Base-by-base conservation (phyloP, 2,113 vertebrate genomes). In the Xiphophorus hellerii region DNA sequence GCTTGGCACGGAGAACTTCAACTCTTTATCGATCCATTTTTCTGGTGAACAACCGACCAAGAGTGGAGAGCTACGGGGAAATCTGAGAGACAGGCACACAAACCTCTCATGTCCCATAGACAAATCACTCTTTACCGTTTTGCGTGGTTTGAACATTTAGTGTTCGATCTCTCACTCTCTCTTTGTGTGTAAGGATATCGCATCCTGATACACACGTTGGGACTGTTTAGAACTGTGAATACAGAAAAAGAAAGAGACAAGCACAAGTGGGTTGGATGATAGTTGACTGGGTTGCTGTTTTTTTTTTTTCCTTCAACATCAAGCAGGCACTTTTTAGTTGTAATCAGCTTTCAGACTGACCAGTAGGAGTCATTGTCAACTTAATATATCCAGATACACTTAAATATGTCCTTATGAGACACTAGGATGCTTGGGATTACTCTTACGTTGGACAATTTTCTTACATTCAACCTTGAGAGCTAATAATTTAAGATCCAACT, bases 191-290 rank as follows among this genome's bases (percentile, higher is more conserved):
- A 86, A 94, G 93, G 93, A 93, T 81, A 93, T 87, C 86, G 90
- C 92, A 91, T 94, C 93, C 92, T 94, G 92, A 95, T 91, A 94
- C 91, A 92, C 90, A 91, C 85, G 92, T 84, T 87, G 92, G 51
- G 92, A 93, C 94, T 94, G 93, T 95, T 94, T 92, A 92, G 90
- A 95, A 95, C 94, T 95, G 94, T 64, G 81, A 92, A 94, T 90
- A 94, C 87, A 95, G 92, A 95, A 90, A 94, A 87, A 84, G 84
- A 93, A 86, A 92, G 76, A 95, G 89, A 95, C 88, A 95, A 94
- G 92, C 89, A 94, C 87, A 93, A 84, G 89, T 93, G 91, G 92
- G 92, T 94, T 93, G 94, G 87, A 94, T 90, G 91, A 90, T 77
- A 82, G 90, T 92, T 80, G 77, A 88, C 74, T 83, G 74, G 75